Conservation (phyloP, 2,113 vertebrate species). For the Origma solitaria region DNA sequence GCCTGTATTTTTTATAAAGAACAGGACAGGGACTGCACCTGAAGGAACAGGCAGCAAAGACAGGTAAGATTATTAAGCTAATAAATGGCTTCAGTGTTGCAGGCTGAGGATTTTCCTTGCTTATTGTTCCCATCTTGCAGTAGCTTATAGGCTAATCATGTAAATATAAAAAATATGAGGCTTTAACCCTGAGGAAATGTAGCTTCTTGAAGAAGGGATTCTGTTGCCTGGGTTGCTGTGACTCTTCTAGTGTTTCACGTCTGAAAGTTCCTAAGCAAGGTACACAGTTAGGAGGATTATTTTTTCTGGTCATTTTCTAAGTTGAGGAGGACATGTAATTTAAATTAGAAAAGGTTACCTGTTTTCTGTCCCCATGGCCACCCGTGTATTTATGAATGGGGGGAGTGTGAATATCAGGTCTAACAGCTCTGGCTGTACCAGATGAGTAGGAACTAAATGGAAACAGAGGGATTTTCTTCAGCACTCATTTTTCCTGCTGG, state of each 20-base stretch:
- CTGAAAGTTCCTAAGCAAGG: background rate
- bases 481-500: background rate
- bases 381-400: background rate
- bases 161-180: background rate
- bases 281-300: background rate
- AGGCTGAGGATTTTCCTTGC: background rate
- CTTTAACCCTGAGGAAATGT: background rate
- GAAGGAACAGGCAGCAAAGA: background rate
- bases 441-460: accelerated
- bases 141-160: background rate
- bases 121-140: background rate
- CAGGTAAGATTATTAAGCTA: background rate
- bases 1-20: background rate
- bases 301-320: background rate
- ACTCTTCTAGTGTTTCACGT: background rate
- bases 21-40: accelerated
- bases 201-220: background rate
- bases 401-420: accelerated
- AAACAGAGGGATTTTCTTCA: background rate
- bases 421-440: background rate
- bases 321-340: background rate
- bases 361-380: background rate
- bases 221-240: background rate
- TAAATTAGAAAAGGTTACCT: background rate
- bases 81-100: background rate